Evolutionary conservation across 2,113 vertebrate genomes (phyloP), one percentile per base, ranked within the genome.

Genomic region (Neolamprologus falcicula): DNA sequence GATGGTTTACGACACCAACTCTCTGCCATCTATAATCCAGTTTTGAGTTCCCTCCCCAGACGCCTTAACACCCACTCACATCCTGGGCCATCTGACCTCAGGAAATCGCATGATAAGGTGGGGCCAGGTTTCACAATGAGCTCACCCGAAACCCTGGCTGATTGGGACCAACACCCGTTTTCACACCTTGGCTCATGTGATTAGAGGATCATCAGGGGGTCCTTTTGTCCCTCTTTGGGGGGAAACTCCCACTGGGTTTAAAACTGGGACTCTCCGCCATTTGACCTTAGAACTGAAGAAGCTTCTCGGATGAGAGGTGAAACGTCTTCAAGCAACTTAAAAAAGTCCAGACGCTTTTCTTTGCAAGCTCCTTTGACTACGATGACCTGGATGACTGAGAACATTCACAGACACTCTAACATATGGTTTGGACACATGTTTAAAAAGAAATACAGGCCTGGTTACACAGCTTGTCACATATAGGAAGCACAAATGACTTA

Each of bases 101-200:
- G 42, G 42, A 16, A 45, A 0, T 45, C 1, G 13, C 42, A 47
- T 47, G 45, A 47, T 47, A 47, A 47, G 45, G 14, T 16, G 45
- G 45, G 45, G 45, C 0, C 45, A 47, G 45, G 45, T 47, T 47
- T 16, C 45, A 47, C 45, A 47, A 16, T 47, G 14, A 47, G 14
- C 45, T 16, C 42, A 47, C 42, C 42, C 14, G 14, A 47, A 47
- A 47, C 42, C 1, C 6, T 47, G 14, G 45, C 45, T 47, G 14
- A 45, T 16, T 45, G 42, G 42, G 42, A 47, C 14, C 14, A 0
- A 50, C 16, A 19, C 16, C 16, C 47, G 0, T 2, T 5, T 50
- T 50, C 7, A 9, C 47, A 52, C 17, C 47, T 52, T 52, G 50
- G 50, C 50, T 52, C 47, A 19, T 0, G 17, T 1, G 50, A 52